These are phyloP conservation scores for Anser brachyrhynchus DNA, from an alignment of 2,113 vertebrate genomes.

Conservation along the genomic window DNA sequence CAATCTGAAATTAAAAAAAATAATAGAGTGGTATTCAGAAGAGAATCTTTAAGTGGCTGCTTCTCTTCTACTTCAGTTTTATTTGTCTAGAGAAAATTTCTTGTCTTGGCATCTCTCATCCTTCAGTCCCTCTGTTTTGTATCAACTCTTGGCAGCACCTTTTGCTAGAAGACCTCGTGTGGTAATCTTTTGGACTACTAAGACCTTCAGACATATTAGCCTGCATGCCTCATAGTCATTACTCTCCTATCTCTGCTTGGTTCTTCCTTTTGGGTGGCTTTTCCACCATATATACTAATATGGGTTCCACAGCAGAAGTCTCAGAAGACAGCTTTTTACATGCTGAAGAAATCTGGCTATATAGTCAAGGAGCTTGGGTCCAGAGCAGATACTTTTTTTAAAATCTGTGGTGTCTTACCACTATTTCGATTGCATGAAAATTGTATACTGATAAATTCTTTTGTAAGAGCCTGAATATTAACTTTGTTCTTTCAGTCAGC, in stretches of 20 bases:
- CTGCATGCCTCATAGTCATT: neutral
- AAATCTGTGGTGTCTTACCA: neutral
- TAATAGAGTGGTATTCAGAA: neutral
- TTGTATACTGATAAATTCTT: neutral
- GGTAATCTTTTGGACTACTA: neutral
- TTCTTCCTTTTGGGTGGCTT: neutral
- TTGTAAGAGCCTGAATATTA: neutral
- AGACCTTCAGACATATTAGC: neutral
- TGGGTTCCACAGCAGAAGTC: neutral
- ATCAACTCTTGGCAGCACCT: neutral
- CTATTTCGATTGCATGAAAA: neutral
- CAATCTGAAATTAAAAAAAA: neutral
- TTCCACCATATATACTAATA: neutral
- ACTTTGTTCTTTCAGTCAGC: neutral
- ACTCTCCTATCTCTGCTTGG: neutral
- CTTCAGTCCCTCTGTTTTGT: neutral
- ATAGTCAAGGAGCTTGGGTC: neutral
- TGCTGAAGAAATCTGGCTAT: neutral
- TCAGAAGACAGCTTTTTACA: neutral
- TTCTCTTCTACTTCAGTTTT: neutral
- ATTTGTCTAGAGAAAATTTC: neutral
- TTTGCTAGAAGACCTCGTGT: neutral
- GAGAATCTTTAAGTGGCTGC: neutral
- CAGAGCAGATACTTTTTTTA: neutral
- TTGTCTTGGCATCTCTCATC: neutral